phyloP scores from a whole-genome alignment of 2,888 invertebrate genomes.

The Orgyia antiqua region DNA sequence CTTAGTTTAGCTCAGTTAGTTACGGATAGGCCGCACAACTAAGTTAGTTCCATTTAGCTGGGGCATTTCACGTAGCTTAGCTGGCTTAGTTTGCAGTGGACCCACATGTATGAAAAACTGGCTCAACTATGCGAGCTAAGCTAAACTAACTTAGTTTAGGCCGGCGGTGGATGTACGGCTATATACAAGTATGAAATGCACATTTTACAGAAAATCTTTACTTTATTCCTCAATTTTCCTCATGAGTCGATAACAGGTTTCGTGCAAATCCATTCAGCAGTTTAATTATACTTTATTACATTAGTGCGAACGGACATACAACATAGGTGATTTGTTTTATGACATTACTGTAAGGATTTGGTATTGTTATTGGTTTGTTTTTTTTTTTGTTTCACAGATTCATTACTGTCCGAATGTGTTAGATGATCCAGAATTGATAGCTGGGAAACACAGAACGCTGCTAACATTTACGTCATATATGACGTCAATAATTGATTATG shows the following conservation, averaged over 20 bases:
- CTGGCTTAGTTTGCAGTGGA: not conserved
- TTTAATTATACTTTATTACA: too few species aligned
- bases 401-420: slow-evolving; percentile 92
- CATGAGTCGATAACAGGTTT: too few species aligned
- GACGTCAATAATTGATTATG: slow-evolving; percentile 98
- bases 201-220: too few species aligned
- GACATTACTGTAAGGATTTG: too few species aligned
- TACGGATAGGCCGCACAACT: not conserved
- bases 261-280: too few species aligned
- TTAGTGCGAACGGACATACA: too few species aligned
- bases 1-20: slow-evolving; percentile 1
- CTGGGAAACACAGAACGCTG: slow-evolving; percentile 91
- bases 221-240: too few species aligned
- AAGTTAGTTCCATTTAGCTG: not conserved
- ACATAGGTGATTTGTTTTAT: too few species aligned
- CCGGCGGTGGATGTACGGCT: not conserved
- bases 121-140: not conserved
- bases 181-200: too few species aligned
- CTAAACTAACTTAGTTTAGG: not conserved
- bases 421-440: slow-evolving; percentile 95
- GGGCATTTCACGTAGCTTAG: not conserved
- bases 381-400: slow-evolving; percentile 36
- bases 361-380: too few species aligned
- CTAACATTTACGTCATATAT: slow-evolving; percentile 93
- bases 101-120: slow-evolving; percentile 1